Conservation (phyloP, 2,888 invertebrate genomes). For the Mesorhabditis sp. region DNA sequence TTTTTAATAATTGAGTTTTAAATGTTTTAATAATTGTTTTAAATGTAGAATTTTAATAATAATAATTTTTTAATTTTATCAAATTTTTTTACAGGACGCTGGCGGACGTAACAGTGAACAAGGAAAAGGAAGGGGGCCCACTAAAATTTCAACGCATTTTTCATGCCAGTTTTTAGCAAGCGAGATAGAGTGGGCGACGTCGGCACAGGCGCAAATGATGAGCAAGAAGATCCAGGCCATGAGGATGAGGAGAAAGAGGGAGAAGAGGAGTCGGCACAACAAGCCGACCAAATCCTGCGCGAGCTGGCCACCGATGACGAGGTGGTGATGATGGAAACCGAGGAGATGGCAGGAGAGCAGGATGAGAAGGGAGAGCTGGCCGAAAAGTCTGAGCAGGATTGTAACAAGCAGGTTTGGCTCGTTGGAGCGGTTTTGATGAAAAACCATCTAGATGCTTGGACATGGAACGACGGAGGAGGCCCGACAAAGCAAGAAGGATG, state of each 20-base stretch:
- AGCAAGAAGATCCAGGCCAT: too few species aligned
- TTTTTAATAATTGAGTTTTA: too few species aligned
- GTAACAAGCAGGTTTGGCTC: slow-evolving; percentile 17
- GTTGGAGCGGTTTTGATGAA: not conserved
- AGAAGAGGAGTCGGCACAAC: slow-evolving; percentile 6
- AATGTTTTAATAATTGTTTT: too few species aligned
- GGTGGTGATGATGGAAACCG: slow-evolving; percentile 21
- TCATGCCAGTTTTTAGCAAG: not conserved
- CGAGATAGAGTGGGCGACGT: too few species aligned
- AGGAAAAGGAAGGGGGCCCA: not conserved
- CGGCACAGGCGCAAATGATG: too few species aligned
- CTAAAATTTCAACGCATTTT: not conserved
- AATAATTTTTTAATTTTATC: too few species aligned
- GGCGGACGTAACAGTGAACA: not conserved
- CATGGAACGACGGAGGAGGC: slow-evolving; percentile 50
- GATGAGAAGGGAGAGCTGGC: slow-evolving; percentile 34
- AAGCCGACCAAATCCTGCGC: slow-evolving; percentile 45
- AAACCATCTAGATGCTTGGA: slow-evolving; percentile 30
- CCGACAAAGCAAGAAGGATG: slow-evolving; percentile 26
- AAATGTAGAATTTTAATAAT: too few species aligned
- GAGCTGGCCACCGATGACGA: slow-evolving; percentile 33
- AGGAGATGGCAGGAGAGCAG: slow-evolving; percentile 33
- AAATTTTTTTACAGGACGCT: not conserved
- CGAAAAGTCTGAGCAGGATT: slow-evolving; percentile 25
- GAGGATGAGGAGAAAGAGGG: not conserved